Conservation (phyloP, 1,140 invertebrate genomes). For the Leptonema lineaticorne region DNA sequence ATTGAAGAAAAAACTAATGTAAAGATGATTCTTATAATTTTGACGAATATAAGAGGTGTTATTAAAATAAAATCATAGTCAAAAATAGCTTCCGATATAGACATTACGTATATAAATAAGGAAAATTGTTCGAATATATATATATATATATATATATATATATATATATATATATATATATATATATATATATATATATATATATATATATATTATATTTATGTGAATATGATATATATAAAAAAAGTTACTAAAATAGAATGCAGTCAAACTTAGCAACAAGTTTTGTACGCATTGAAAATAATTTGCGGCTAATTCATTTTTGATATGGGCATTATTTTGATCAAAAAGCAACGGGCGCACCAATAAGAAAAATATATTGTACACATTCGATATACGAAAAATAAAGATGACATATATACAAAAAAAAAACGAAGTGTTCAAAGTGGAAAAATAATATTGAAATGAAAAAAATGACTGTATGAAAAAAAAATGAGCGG, state of each 20-base stretch:
- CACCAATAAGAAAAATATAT: too few relatives aligned
- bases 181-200: not conserved
- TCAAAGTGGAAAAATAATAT: not conserved
- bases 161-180: not conserved
- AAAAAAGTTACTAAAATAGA: too few relatives aligned
- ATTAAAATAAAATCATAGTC: too few relatives aligned
- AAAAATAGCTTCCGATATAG: too few relatives aligned
- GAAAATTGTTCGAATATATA: not conserved
- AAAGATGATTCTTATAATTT: too few relatives aligned
- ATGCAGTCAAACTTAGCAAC: not conserved
- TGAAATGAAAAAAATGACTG: too few relatives aligned
- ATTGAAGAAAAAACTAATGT: too few relatives aligned
- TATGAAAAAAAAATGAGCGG: not conserved
- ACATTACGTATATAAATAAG: too few relatives aligned
- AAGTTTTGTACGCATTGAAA: not conserved
- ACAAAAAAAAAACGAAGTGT: not conserved
- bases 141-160: not conserved
- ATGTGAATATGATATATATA: too few relatives aligned
- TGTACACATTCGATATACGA: too few relatives aligned
- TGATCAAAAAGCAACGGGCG: too few relatives aligned
- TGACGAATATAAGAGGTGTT: too few relatives aligned
- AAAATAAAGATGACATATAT: slow-evolving; percentile 1
- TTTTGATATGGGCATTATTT: not conserved
- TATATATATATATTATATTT: not conserved
- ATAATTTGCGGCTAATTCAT: not conserved